Evolutionary conservation across 1,140 invertebrate species (phyloP).

Genomic region (Bathynomus jamesi): DNA sequence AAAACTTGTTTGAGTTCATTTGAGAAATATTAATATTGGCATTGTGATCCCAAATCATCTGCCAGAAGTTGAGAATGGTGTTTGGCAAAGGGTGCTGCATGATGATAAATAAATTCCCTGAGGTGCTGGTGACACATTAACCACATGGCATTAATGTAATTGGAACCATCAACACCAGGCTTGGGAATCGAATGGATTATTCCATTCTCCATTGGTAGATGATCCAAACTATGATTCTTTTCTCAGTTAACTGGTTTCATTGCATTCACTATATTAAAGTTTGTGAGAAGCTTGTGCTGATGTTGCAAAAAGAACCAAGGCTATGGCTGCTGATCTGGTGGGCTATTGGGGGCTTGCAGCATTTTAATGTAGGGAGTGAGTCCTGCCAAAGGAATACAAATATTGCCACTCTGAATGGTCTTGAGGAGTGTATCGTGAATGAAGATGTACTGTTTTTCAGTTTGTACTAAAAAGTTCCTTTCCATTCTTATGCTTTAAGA

Average conservation of each 20-base stretch:
- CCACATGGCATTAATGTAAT: slow-evolving; percentile 94
- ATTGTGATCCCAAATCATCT: slow-evolving; percentile 95
- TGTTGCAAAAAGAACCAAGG: slow-evolving; percentile 61
- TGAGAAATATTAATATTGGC: slow-evolving; percentile 77
- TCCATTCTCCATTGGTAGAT: slow-evolving; percentile 74
- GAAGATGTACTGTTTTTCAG: slow-evolving; percentile 93
- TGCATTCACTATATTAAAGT: slow-evolving; percentile 75
- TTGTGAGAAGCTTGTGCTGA: slow-evolving; percentile 67
- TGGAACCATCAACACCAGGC: slow-evolving; percentile 85
- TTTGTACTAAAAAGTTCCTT: slow-evolving; percentile 55
- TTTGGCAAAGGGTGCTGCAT: slow-evolving; percentile 78
- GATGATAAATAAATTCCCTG: slow-evolving; percentile 74
- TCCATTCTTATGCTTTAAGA: slow-evolving; percentile 76
- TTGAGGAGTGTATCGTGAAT: slow-evolving; percentile 92
- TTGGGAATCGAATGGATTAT: slow-evolving; percentile 83
- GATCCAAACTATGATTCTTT: slow-evolving; percentile 73
- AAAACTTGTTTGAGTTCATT: too few species aligned
- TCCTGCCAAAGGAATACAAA: slow-evolving; percentile 63
- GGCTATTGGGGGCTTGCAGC: slow-evolving; percentile 49
- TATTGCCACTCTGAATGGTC: slow-evolving; percentile 82
- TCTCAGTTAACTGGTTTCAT: slow-evolving; percentile 71
- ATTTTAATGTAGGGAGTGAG: slow-evolving; percentile 56
- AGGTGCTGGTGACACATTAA: slow-evolving; percentile 71
- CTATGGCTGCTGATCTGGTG: slow-evolving; percentile 43
- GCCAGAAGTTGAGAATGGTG: slow-evolving; percentile 83